These are phyloP conservation scores for Lacanobia wlatinum DNA, from an alignment of 2,888 invertebrate genomes.

Conservation along the genomic window DNA sequence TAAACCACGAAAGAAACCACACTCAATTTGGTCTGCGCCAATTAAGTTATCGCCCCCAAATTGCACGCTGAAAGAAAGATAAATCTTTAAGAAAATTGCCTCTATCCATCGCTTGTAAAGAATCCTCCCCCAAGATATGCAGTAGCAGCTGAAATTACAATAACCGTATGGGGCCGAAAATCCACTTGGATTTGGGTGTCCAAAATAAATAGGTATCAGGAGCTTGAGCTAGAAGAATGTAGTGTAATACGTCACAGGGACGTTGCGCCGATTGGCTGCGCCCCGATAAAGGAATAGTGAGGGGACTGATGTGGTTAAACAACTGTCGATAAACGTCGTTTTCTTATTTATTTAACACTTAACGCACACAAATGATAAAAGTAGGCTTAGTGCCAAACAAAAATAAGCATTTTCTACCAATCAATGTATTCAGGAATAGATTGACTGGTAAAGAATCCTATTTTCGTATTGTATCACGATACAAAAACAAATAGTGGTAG, in stretches of 20 bases:
- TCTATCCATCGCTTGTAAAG: slow-evolving; percentile 17
- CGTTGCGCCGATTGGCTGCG: slow-evolving; percentile 80
- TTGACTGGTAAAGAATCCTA: no score
- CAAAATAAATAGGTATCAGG: slow-evolving; percentile 84
- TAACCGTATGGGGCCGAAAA: slow-evolving; percentile 71
- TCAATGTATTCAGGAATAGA: no score
- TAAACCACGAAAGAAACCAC: slow-evolving; percentile 11
- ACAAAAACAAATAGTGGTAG: no score
- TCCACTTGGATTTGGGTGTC: slow-evolving; percentile 76
- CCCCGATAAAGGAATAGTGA: slow-evolving; percentile 76
- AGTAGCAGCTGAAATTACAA: slow-evolving; percentile 56
- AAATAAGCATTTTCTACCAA: no score
- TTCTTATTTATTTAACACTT: no score
- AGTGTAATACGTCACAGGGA: slow-evolving; percentile 84
- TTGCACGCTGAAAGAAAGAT: slow-evolving; percentile 11
- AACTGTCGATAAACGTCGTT: slow-evolving; percentile 32
- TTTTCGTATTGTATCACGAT: no score
- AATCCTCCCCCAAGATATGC: slow-evolving; percentile 47
- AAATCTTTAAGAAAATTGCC: slow-evolving; percentile 42
- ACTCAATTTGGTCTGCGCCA: slow-evolving; percentile 30
- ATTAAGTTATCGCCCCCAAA: slow-evolving; percentile 43
- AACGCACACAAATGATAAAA: no score
- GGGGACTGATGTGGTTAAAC: slow-evolving; percentile 23
- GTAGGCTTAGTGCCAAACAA: no score
- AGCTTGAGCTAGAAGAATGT: slow-evolving; percentile 85